These are phyloP conservation scores for Bubo scandiacus DNA, from an alignment of 2,113 vertebrate genomes.

Conservation along the genomic window DNA sequence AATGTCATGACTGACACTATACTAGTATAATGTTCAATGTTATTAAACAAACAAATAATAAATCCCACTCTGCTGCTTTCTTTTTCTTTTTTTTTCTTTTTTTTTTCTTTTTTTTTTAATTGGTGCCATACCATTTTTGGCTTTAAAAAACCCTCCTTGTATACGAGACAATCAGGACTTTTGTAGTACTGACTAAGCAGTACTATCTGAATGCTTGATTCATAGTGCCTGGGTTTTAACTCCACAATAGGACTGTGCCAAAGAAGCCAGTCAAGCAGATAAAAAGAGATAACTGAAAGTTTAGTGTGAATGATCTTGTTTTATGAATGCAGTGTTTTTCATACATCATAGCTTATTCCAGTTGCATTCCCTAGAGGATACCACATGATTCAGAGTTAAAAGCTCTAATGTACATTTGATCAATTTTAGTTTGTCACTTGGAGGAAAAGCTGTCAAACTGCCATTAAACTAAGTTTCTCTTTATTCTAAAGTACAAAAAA, in stretches of 20 bases:
- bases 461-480: conserved; percentile 47
- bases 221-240: neutral
- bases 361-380: conserved; percentile 38
- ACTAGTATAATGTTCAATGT: neutral
- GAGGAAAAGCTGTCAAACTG: conserved; percentile 61
- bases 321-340: conserved; percentile 7
- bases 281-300: neutral
- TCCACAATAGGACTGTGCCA: neutral
- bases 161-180: neutral
- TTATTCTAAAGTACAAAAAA: conserved; percentile 48
- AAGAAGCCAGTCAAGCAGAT: neutral
- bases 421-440: conserved; percentile 63
- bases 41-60: neutral
- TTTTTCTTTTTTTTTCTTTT: neutral
- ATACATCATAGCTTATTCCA: conserved; percentile 30
- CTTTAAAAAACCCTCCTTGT: neutral
- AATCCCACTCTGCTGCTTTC: neutral
- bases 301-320: neutral
- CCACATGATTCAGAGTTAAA: conserved; percentile 51
- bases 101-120: neutral
- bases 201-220: neutral
- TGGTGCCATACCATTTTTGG: accelerated
- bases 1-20: neutral
- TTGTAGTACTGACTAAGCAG: neutral
- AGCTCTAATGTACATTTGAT: conserved; percentile 62